phyloP scores from a whole-genome alignment of 1,140 invertebrate genomes.

The Papilio polytes region DNA sequence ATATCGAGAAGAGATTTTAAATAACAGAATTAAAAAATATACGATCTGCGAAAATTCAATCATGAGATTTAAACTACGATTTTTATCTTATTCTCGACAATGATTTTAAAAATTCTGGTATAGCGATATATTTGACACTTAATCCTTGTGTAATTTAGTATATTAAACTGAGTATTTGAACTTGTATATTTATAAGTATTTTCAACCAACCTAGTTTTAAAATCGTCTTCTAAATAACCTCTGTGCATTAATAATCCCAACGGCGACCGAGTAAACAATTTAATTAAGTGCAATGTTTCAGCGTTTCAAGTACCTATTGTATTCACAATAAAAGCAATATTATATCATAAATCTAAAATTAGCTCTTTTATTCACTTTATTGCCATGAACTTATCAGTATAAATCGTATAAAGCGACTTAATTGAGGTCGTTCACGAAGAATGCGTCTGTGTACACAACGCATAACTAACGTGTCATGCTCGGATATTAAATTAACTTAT shows the following conservation, averaged over 20 bases:
- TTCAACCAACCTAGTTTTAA: not conserved
- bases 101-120: not conserved
- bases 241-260: not conserved
- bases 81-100: not conserved
- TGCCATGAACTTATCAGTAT: constrained; percentile 40
- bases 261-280: not conserved
- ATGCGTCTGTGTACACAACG: constrained; percentile 36
- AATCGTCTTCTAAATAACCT: not conserved
- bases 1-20: not conserved
- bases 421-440: constrained; percentile 38
- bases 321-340: constrained; percentile 28
- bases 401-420: constrained; percentile 32
- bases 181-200: not conserved
- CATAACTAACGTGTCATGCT: constrained; percentile 38
- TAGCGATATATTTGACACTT: not conserved
- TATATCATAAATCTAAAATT: constrained; percentile 39
- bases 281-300: constrained; percentile 25
- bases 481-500: constrained; percentile 43
- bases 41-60: not conserved
- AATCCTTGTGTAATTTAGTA: not conserved
- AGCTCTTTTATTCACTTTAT: constrained; percentile 34
- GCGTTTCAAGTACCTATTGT: constrained; percentile 22
- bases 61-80: too few species aligned
- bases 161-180: not conserved
- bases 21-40: not conserved